These are phyloP conservation scores for Myanophis thanlyinensis DNA, from an alignment of 2,113 vertebrate genomes.

Conservation along the genomic window DNA sequence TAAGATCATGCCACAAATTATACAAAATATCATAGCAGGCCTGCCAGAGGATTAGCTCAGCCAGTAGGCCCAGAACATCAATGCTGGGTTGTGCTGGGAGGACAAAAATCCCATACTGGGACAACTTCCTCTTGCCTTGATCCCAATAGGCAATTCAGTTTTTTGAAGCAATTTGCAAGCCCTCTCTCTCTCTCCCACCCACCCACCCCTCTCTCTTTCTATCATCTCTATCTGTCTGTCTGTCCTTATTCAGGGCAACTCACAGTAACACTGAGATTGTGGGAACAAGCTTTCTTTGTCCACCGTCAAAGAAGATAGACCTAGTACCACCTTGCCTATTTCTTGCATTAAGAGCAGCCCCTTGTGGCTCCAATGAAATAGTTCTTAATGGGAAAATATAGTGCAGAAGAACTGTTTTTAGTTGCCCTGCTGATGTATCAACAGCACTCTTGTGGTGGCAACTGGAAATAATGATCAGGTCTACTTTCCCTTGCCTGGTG, in stretches of 20 bases:
- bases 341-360: background rate
- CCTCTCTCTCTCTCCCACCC: background rate
- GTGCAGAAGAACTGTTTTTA: too few species aligned
- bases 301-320: background rate
- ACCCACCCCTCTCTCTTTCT: background rate
- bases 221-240: accelerated
- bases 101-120: background rate
- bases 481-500: background rate
- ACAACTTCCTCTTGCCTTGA: background rate
- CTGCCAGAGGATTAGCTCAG: background rate
- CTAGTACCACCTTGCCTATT: background rate
- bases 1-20: background rate
- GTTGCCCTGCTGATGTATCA: background rate
- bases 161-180: background rate
- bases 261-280: background rate
- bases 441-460: background rate
- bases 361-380: background rate
- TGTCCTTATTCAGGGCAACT: too few species aligned
- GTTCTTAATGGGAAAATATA: background rate
- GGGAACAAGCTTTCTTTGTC: background rate
- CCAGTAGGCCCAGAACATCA: background rate
- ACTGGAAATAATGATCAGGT: background rate
- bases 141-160: background rate
- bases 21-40: background rate
- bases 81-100: background rate